Conservation (phyloP, 2,888 invertebrate species). For the Leptura quadrifasciata region DNA sequence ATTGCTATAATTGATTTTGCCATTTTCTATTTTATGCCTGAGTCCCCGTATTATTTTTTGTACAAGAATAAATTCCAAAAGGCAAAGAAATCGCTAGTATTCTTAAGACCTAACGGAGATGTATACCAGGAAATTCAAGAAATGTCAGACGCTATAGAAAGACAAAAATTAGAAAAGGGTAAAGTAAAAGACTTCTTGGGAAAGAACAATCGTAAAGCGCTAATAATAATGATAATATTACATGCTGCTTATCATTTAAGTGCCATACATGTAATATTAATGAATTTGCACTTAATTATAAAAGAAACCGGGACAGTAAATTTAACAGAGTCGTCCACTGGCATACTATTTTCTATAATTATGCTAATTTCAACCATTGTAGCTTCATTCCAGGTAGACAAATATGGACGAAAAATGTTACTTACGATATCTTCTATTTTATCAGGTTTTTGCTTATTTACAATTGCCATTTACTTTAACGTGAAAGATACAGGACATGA, state of each 20-base stretch:
- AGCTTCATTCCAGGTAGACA: constrained; percentile 68
- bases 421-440: constrained; percentile 66
- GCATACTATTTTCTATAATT: constrained; percentile 69
- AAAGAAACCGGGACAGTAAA: constrained; percentile 68
- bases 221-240: constrained; percentile 69
- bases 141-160: constrained; percentile 66
- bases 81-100: constrained; percentile 65
- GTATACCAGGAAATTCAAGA: constrained; percentile 67
- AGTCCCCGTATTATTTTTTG: constrained; percentile 70
- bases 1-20: constrained; percentile 65
- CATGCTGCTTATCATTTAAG: constrained; percentile 71
- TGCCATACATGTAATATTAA: constrained; percentile 70
- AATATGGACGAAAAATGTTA: constrained; percentile 69
- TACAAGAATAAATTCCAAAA: constrained; percentile 64
- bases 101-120: constrained; percentile 62
- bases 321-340: constrained; percentile 63
- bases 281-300: constrained; percentile 72
- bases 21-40: constrained; percentile 70
- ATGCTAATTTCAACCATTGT: constrained; percentile 67
- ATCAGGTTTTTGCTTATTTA: constrained; percentile 66
- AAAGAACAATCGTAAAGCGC: constrained; percentile 68
- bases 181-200: constrained; percentile 68
- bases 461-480: constrained; percentile 69
- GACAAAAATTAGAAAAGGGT: constrained; percentile 68
- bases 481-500: constrained; percentile 65